Conservation (phyloP, 1,140 invertebrate species). For the Drosophila pallidifrons region DNA sequence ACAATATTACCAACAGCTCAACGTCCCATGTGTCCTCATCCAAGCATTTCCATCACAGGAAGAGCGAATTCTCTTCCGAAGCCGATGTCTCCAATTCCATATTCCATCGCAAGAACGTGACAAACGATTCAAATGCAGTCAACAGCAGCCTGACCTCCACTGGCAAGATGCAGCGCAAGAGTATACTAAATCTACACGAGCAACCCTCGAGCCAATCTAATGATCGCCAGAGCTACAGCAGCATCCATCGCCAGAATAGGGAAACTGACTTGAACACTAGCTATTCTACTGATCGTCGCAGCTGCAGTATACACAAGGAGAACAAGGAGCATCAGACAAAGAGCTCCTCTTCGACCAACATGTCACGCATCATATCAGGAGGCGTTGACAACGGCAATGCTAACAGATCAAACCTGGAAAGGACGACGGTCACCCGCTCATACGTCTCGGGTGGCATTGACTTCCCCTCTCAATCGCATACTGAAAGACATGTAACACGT, state of each 20-base stretch:
- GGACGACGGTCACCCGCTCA: conserved; percentile 87
- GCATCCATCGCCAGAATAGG: conserved; percentile 88
- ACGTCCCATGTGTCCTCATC: conserved; percentile 47
- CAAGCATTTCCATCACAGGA: conserved; percentile 87
- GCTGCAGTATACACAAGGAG: conserved; percentile 89
- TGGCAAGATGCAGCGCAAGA: conserved; percentile 91
- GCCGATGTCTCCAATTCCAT: conserved; percentile 90
- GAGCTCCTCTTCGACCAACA: conserved; percentile 54
- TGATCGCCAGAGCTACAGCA: conserved; percentile 91
- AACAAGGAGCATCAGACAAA: conserved; percentile 78
- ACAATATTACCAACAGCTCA: conserved; percentile 33
- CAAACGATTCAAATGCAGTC: conserved; percentile 59
- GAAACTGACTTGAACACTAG: conserved; percentile 81
- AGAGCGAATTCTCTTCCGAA: conserved; percentile 90
- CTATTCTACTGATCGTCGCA: conserved; percentile 87
- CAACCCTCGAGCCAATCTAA: conserved; percentile 85
- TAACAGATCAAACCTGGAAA: conserved; percentile 85
- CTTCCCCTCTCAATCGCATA: conserved; percentile 89
- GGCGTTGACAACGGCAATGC: conserved; percentile 29
- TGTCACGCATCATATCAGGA: conserved; percentile 72
- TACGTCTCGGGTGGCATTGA: conserved; percentile 87
- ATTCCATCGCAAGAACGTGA: conserved; percentile 89
- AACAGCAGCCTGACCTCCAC: conserved; percentile 89
- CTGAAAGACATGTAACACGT: conserved; percentile 68
- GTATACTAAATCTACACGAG: conserved; percentile 91